Evolutionary conservation across 2,888 invertebrate species (phyloP).

Genomic region (Dynastes tityus): DNA sequence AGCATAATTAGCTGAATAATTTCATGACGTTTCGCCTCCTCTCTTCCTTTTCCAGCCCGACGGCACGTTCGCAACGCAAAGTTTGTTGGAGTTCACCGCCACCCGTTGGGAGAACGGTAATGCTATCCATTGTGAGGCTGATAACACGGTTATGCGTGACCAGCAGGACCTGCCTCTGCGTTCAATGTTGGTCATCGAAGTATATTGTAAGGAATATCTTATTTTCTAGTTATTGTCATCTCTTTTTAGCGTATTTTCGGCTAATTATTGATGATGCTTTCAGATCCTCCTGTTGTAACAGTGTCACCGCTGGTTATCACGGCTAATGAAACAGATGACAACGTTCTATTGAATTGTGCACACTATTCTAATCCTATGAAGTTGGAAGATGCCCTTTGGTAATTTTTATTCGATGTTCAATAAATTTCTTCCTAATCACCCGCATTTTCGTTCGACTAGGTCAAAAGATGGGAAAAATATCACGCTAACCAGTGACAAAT

Average conservation of each 20-base stretch:
- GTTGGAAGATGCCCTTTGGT: constrained; percentile 85
- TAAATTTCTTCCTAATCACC: too few species aligned
- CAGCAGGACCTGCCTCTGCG: constrained; percentile 84
- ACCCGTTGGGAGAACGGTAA: constrained; percentile 86
- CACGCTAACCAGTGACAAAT: constrained; percentile 76
- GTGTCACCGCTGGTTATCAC: constrained; percentile 84
- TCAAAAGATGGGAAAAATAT: constrained; percentile 79
- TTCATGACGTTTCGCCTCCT: background rate
- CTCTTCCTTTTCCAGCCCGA: constrained; percentile 74
- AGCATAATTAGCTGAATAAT: constrained; percentile 49
- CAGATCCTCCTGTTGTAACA: constrained; percentile 90
- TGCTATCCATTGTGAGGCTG: constrained; percentile 85
- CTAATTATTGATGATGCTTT: constrained; percentile 1
- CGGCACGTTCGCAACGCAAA: constrained; percentile 86
- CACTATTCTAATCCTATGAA: constrained; percentile 91
- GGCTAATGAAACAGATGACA: constrained; percentile 83
- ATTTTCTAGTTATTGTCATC: background rate
- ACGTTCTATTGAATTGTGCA: constrained; percentile 81
- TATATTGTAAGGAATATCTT: constrained; percentile 83
- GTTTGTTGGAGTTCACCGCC: constrained; percentile 85
- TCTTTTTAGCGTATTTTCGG: background rate
- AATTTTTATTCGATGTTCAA: constrained; percentile 60
- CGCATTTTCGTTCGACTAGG: constrained; percentile 70
- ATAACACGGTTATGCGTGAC: constrained; percentile 83
- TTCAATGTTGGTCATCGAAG: constrained; percentile 82